Evolutionary conservation across 2,113 vertebrate species (phyloP), one percentile per base, ranked within the genome.

Genomic region (Abramis brama): DNA sequence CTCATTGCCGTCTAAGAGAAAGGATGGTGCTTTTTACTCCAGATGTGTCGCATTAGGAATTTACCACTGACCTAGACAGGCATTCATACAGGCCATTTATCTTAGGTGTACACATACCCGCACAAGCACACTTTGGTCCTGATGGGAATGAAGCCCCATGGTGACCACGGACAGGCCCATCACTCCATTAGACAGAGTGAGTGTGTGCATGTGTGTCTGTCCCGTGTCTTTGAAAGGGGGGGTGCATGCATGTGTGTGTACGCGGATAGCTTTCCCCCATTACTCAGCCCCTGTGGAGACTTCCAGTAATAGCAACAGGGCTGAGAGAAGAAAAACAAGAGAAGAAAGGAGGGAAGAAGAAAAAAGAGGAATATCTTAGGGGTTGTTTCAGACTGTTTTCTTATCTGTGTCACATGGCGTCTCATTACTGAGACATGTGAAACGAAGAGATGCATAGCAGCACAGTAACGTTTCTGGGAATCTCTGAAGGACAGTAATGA

Each of bases 341-440:
- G 66, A 47, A 15, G 7, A 85, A 47, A 59, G 70, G 15, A 76
- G 47, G 25, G 13, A 52, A 33, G 27, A 55, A 33, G 73, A 76
- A 68, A 84, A 47, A 78, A 30, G 77, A 82, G 52, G 25, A 82
- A 57, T 82, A 83, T 79, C 87, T 66, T 17, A 12, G 73, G 25
- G 62, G 62, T 68, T 12, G 43, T 82, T 36, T 78, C 74, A 83
- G 50, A 73, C 30, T 73, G 33, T 33, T 15, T 64, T 30, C 68
- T 76, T 86, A 79, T 88, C 73, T 80, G 80, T 86, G 87, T 86
- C 68, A 81, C 68, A 12, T 27, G 15, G 76, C 23, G 45, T 70
- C 74, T 83, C 64, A 82, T 83, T 88, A 88, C 57, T 0, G 71
- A 82, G 64, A 70, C 66, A 86, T 80, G 52, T 81, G 85, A 74